Percentiles rank a stretch among this genome's conserved stretches.
Conservation (phyloP, 2,888 invertebrate genomes). For the Gymnocheta viridis region DNA sequence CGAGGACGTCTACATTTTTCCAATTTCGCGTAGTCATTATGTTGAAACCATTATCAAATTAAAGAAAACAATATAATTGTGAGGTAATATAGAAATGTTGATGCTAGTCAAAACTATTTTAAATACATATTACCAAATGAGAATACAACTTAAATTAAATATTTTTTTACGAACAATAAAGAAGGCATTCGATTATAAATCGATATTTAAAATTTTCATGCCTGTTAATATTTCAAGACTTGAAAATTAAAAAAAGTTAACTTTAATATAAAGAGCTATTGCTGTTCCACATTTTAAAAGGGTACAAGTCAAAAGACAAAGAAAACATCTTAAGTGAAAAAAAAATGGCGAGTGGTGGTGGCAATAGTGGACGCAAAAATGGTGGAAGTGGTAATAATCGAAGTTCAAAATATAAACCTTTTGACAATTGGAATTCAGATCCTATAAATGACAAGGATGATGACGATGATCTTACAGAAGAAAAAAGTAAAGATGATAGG, state of each 20-base stretch:
- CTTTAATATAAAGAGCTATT: constrained; percentile 5
- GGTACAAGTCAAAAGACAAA: constrained; percentile 22
- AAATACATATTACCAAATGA: background rate
- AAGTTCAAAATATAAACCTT: constrained; percentile 37
- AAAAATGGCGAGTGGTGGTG: constrained; percentile 73
- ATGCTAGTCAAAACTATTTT: background rate
- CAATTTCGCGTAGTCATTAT: constrained; percentile 78
- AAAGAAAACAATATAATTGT: constrained; percentile 6
- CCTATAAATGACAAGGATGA: constrained; percentile 44
- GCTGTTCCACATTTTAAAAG: background rate
- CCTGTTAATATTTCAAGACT: no score
- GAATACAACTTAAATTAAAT: constrained; percentile 2
- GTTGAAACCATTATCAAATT: constrained; percentile 56
- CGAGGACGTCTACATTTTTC: constrained; percentile 69
- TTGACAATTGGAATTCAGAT: constrained; percentile 50
- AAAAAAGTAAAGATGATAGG: constrained; percentile 49
- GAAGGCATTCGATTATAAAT: constrained; percentile 22
- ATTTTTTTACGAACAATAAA: constrained; percentile 6
- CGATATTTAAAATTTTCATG: constrained; percentile 41
- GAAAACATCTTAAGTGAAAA: constrained; percentile 20
- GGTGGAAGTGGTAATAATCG: constrained; percentile 56
- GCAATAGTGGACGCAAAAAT: constrained; percentile 54
- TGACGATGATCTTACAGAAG: no score
- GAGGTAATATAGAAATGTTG: background rate
- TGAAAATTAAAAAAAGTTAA: background rate